These are phyloP conservation scores for Hystrix brachyura DNA, from an alignment of 2,113 vertebrate species.

Conservation along the genomic window DNA sequence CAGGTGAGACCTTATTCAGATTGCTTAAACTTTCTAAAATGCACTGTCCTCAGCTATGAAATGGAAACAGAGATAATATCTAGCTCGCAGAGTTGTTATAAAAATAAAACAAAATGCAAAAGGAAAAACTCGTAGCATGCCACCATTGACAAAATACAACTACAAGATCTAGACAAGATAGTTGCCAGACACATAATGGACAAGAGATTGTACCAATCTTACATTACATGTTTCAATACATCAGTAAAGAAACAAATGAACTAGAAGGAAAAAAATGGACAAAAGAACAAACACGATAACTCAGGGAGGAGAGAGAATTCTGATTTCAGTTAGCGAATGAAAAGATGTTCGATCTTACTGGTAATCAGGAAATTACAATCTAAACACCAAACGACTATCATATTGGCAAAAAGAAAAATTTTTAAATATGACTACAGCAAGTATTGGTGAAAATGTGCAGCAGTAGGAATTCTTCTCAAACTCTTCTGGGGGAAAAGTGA, in stretches of 20 bases:
- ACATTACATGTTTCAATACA: not conserved
- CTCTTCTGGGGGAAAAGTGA: not conserved
- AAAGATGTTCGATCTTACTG: not conserved
- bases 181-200: not conserved
- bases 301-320: not conserved
- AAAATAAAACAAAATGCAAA: not conserved
- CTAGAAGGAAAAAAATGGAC: not conserved
- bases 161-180: not conserved
- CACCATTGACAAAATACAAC: not conserved
- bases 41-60: not conserved
- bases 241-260: not conserved
- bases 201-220: not conserved
- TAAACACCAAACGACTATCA: not conserved
- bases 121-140: not conserved
- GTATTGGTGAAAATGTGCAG: not conserved
- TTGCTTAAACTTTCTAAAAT: not conserved
- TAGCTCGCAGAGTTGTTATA: not conserved
- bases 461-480: not conserved
- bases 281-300: not conserved
- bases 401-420: not conserved
- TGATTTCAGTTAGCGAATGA: not conserved
- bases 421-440: not conserved
- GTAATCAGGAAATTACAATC: not conserved
- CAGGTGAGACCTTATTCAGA: not conserved
- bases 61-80: not conserved